Conservation (phyloP, 2,888 invertebrate genomes). For the Ptilodon capucinus region DNA sequence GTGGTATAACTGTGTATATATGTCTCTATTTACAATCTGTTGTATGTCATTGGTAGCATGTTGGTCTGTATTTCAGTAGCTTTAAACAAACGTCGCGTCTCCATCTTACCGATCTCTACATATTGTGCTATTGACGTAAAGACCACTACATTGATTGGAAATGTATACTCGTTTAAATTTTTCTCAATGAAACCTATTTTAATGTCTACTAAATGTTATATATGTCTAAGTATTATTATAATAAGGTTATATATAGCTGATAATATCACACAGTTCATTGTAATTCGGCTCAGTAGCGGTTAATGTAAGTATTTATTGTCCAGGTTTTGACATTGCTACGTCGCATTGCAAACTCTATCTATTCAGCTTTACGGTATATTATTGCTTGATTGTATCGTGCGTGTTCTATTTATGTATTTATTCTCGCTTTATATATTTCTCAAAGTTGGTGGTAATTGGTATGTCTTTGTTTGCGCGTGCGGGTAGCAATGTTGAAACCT, state of each 20-base stretch:
- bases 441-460: slow-evolving; percentile 70
- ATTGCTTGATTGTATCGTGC: slow-evolving; percentile 41
- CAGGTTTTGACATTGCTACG: slow-evolving; percentile 80
- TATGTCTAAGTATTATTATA: slow-evolving; percentile 75
- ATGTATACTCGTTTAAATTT: slow-evolving; percentile 58
- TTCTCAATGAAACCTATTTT: slow-evolving; percentile 70
- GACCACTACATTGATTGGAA: slow-evolving; percentile 42
- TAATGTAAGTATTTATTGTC: slow-evolving; percentile 55
- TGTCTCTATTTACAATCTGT: slow-evolving; percentile 47
- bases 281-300: slow-evolving; percentile 69
- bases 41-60: slow-evolving; percentile 49
- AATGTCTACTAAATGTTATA: slow-evolving; percentile 81
- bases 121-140: slow-evolving; percentile 51
- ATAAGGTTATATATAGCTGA: slow-evolving; percentile 64
- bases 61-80: slow-evolving; percentile 59
- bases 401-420: slow-evolving; percentile 28
- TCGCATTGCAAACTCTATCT: slow-evolving; percentile 22
- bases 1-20: slow-evolving; percentile 60
- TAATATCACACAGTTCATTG: slow-evolving; percentile 59
- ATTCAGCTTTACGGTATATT: slow-evolving; percentile 32
- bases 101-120: slow-evolving; percentile 12
- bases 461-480: slow-evolving; percentile 29
- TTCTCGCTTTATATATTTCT: slow-evolving; percentile 58
- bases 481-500: slow-evolving; percentile 79
- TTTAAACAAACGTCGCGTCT: slow-evolving; percentile 12